Percentiles rank a stretch among this genome's conserved stretches.
Conservation (phyloP, 2,888 invertebrate genomes). For the Argynnis bischoffii region DNA sequence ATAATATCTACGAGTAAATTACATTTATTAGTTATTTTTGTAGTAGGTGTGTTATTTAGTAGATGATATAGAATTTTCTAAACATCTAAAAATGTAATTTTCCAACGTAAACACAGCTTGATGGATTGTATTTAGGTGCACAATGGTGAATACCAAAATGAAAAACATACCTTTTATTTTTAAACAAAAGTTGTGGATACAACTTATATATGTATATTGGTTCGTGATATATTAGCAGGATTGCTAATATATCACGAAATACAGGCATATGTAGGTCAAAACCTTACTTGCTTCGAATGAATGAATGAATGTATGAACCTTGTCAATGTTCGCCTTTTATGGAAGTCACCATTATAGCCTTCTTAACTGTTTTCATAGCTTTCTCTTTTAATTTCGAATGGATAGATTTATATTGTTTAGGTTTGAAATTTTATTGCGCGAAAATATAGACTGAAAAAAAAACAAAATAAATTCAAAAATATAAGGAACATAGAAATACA, state of each 20-base stretch:
- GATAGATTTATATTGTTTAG: conserved; percentile 1
- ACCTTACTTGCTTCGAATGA: conserved; percentile 27
- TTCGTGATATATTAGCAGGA: too few relatives aligned
- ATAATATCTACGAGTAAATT: too few relatives aligned
- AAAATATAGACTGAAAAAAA: too few relatives aligned
- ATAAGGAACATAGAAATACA: not conserved
- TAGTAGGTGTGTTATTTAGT: too few relatives aligned
- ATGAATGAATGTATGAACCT: conserved; percentile 32
- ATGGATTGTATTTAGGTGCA: conserved; percentile 21
- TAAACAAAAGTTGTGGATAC: conserved; percentile 32
- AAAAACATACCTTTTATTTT: conserved; percentile 24
- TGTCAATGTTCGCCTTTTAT: conserved; percentile 19
- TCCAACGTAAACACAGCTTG: conserved; percentile 14
- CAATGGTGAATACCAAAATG: conserved; percentile 23
- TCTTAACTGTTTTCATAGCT: conserved; percentile 19
- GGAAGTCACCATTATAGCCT: conserved; percentile 17
- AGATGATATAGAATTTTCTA: not conserved
- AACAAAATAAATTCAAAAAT: not conserved
- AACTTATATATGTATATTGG: too few relatives aligned
- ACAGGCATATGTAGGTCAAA: conserved; percentile 33
- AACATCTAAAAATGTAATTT: not conserved
- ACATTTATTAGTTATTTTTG: too few relatives aligned
- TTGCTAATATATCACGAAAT: conserved; percentile 34
- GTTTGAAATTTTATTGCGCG: not conserved
- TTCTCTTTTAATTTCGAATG: conserved; percentile 13